A percentile compares a stretch with the other conserved stretches of the same genome.
phyloP scores from a whole-genome alignment of 2,797 vertebrate species.

The Sylvilagus floridanus region DNA sequence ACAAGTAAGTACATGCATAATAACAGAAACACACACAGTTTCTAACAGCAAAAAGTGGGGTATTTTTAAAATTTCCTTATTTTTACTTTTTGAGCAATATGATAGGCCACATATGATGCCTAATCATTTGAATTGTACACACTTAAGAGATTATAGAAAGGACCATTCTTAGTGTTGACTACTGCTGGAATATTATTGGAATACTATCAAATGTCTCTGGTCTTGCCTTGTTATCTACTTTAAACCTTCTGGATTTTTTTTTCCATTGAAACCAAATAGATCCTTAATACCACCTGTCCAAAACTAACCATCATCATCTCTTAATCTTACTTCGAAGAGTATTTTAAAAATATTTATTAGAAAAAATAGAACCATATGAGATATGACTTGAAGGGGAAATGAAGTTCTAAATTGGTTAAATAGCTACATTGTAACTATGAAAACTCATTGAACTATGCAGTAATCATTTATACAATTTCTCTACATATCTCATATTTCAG shows the following conservation, averaged over 20 bases:
- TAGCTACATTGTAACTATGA: not conserved
- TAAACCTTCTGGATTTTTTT: not conserved
- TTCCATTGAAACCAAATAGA: not conserved
- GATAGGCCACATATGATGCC: not conserved
- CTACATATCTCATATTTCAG: not conserved
- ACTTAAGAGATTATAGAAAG: not conserved
- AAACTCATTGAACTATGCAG: not conserved
- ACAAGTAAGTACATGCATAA: not conserved
- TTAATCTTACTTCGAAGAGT: not conserved
- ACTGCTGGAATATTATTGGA: not conserved
- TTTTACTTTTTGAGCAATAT: not conserved
- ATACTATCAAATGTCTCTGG: not conserved
- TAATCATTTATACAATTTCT: not conserved
- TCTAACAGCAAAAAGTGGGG: not conserved
- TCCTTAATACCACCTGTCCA: not conserved
- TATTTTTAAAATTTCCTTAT: not conserved
- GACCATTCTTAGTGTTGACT: not conserved
- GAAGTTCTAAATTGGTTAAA: not conserved
- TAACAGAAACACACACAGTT: not conserved
- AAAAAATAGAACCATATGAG: not conserved
- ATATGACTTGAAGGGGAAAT: not conserved
- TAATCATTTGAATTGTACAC: not conserved
- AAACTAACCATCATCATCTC: not conserved
- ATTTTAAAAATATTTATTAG: constrained; percentile 40
- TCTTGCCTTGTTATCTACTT: not conserved